Evolutionary conservation across 2,888 invertebrate genomes (phyloP).

Genomic region (Callyntrura sp.): DNA sequence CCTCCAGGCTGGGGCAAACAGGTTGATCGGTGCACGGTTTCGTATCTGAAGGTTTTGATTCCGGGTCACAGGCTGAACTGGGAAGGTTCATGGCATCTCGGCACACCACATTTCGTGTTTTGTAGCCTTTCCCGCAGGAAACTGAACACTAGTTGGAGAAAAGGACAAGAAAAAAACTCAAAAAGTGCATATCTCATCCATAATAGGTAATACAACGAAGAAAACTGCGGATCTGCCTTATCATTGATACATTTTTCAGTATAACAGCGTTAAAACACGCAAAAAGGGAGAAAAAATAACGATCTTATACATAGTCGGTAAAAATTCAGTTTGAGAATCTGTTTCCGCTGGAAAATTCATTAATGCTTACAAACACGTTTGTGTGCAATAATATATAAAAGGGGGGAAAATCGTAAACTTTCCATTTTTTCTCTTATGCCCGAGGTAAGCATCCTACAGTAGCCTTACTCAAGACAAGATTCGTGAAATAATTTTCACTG

Average conservation of each 20-base stretch:
- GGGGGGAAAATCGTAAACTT: no score
- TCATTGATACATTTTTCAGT: not conserved
- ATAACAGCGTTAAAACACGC: not conserved
- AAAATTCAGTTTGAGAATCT: no score
- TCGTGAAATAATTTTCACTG: no score
- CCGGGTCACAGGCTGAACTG: slow-evolving; percentile 80
- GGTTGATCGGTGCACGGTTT: slow-evolving; percentile 77
- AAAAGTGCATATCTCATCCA: not conserved
- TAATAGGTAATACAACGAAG: not conserved
- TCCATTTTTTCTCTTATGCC: no score
- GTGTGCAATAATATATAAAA: no score
- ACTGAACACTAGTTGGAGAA: slow-evolving; percentile 90
- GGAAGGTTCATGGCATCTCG: slow-evolving; percentile 82
- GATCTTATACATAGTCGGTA: no score
- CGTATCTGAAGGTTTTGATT: slow-evolving; percentile 76
- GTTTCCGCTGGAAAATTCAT: no score
- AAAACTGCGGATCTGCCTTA: not conserved
- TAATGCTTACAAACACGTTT: no score
- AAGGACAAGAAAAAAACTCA: not conserved
- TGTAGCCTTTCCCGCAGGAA: slow-evolving; percentile 94
- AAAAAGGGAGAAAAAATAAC: not conserved
- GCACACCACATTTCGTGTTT: slow-evolving; percentile 92
- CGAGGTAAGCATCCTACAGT: no score
- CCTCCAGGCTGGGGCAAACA: slow-evolving; percentile 65
- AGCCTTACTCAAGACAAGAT: no score